A percentile compares a stretch with the other conserved stretches of the same genome.
Evolutionary conservation across 64 coral and sea anemone species (phyloP).

Genomic region (Acropora yongei): DNA sequence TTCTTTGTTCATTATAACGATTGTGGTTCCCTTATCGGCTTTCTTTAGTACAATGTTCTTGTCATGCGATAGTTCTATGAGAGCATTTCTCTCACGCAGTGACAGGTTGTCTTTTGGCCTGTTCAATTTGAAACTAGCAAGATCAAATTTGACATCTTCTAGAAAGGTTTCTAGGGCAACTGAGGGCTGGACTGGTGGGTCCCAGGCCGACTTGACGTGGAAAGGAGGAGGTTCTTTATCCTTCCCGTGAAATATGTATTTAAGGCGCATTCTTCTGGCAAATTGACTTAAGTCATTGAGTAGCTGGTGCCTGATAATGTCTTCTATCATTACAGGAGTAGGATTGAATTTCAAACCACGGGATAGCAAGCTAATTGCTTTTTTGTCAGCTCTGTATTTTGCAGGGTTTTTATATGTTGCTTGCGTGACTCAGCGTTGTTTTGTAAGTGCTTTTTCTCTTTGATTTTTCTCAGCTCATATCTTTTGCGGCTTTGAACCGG

Average conservation of each 20-base stretch:
- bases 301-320: conserved; percentile 33
- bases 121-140: conserved; percentile 25
- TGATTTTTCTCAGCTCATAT: background rate
- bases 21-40: too few species aligned
- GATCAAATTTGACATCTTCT: conserved; percentile 65
- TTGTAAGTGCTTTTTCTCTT: background rate
- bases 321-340: conserved; percentile 27
- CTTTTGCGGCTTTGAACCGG: background rate
- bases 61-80: background rate
- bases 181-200: conserved; percentile 48
- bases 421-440: background rate
- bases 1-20: too few species aligned
- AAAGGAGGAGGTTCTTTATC: conserved; percentile 47
- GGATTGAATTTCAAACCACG: conserved; percentile 65
- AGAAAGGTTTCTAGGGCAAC: conserved; percentile 72
- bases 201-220: conserved; percentile 76
- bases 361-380: conserved; percentile 62
- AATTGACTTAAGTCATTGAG: conserved; percentile 64
- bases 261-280: conserved; percentile 30
- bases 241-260: conserved; percentile 46
- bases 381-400: conserved; percentile 57
- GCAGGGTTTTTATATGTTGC: conserved; percentile 50
- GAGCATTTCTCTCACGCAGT: conserved; percentile 26
- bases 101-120: conserved; percentile 56
- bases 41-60: too few species aligned